A percentile compares a stretch with the other conserved stretches of the same genome.
phyloP scores from a whole-genome alignment of 1,140 invertebrate genomes.

The Acromyrmex echinatior region DNA sequence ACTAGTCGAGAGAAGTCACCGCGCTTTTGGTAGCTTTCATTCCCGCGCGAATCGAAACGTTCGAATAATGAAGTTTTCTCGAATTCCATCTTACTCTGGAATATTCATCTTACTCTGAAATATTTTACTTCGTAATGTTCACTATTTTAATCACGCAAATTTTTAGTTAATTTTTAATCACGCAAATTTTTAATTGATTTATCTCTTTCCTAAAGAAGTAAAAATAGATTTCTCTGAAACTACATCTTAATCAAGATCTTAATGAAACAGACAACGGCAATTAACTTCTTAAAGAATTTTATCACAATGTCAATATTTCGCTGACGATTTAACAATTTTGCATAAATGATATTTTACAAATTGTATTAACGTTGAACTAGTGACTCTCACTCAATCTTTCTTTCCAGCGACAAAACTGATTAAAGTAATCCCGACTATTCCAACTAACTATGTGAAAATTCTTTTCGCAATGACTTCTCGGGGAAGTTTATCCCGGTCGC shows the following conservation, averaged over 20 bases:
- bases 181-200: background rate
- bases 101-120: background rate
- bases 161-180: background rate
- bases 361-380: conserved; percentile 22
- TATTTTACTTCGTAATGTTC: conserved; percentile 13
- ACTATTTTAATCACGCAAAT: background rate
- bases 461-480: conserved; percentile 21
- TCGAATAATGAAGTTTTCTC: conserved; percentile 30
- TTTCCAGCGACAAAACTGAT: background rate
- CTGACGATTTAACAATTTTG: background rate
- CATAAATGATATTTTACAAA: conserved; percentile 19
- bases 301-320: conserved; percentile 25
- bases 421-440: conserved; percentile 27
- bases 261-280: background rate
- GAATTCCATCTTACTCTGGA: background rate
- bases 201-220: background rate
- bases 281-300: background rate
- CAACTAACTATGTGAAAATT: conserved; percentile 13
- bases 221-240: background rate
- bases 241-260: background rate
- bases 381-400: background rate
- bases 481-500: conserved; percentile 18
- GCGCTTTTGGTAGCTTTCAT: conserved; percentile 1
- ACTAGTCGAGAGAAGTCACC: conserved; percentile 73
- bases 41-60: conserved; percentile 31